Evolutionary conservation across 2,113 vertebrate genomes (phyloP).

Genomic region (Lontra canadensis): DNA sequence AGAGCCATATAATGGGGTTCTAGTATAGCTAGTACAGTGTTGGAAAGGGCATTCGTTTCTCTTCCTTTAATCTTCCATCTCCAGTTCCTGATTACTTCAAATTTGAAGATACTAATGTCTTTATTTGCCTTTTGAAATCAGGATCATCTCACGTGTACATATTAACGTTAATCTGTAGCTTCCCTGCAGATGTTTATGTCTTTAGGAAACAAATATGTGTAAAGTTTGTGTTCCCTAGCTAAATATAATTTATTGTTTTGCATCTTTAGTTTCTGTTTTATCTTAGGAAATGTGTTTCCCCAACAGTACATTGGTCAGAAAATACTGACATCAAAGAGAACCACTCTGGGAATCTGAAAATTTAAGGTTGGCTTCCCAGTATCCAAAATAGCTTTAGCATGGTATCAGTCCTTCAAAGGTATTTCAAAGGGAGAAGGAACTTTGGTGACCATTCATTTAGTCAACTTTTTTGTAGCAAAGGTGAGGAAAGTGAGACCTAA

Average conservation of each 20-base stretch:
- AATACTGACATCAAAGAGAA: neutral
- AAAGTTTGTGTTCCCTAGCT: neutral
- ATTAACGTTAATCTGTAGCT: neutral
- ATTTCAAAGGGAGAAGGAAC: neutral
- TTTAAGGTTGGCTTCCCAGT: neutral
- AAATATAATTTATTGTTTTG: neutral
- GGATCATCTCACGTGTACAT: neutral
- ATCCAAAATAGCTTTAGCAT: neutral
- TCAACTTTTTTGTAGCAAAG: neutral
- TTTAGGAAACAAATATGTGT: neutral
- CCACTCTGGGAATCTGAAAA: neutral
- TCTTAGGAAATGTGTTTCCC: neutral
- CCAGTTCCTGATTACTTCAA: neutral
- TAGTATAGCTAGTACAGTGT: neutral
- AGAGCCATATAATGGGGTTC: neutral
- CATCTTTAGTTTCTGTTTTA: neutral
- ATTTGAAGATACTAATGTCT: neutral
- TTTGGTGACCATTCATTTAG: neutral
- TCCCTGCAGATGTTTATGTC: neutral
- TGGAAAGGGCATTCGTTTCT: neutral
- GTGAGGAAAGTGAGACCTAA: neutral
- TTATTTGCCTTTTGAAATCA: constrained; percentile 18
- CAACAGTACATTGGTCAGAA: neutral
- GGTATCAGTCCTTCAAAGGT: neutral
- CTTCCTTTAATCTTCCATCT: neutral